Base-by-base conservation (phyloP, 2,797 vertebrate genomes). In the Diplodus puntazzo region DNA sequence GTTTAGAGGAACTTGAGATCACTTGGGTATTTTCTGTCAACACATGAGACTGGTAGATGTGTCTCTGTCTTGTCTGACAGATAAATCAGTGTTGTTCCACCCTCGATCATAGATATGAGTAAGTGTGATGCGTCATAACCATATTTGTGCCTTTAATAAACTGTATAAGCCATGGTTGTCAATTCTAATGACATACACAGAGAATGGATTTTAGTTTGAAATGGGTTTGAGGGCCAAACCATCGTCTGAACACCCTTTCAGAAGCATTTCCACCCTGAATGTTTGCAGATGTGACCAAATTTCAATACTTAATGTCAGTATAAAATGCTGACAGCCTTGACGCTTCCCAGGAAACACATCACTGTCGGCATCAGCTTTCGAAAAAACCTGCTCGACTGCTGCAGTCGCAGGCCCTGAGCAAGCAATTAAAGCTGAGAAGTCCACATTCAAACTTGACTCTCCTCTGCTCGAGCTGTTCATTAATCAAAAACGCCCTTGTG, bases 401-500 rank as follows among this genome's bases (percentile, higher is more conserved):
- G 71, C 55, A 64, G 23, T 17, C 43, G 45, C 25, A 21, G 45
- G n/a, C 18, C 34, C 42, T n/a, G 46, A 67, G 42, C 73, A 48
- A 58, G 59, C 54, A 67, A 57, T 57, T 55, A 52, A 2, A 70
- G 34, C 54, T 17, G 54, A 74, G 18, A 73, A 25, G 42, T 16
- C 52, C 27, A 67, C 34, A 59, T 58, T 72, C 42, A 55, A 55
- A 48, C 30, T 20, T 14, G 4, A 78, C 23, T 53, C 23, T 60
- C 12, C 21, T 30, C 54, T 66, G 21, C 59, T 76, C 3, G 57
- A 64, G 52, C 65, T 55, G 39, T 53, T 77, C 59, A 79, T 79
- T 78, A 63, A 83, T 80, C 68, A 65, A 75, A 34, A 84, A 66
- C 45, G 17, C 30, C 64, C 54, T 57, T 77, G 73, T 80, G 66